Conservation (phyloP, 1,140 invertebrate genomes). For the Penaeus japonicus region DNA sequence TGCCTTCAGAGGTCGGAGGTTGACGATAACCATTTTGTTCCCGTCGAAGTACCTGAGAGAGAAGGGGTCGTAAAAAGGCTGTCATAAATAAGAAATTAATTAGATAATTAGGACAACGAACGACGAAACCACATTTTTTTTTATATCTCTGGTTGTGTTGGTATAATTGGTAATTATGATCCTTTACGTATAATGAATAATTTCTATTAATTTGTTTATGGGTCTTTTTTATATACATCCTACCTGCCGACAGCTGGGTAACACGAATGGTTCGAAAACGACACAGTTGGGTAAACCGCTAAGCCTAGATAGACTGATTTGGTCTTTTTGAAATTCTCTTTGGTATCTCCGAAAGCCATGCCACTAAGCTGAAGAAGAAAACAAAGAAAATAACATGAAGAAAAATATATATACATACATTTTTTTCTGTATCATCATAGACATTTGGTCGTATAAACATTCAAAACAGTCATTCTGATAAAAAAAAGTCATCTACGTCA, state of each 20-base stretch:
- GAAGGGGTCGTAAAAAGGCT: not conserved
- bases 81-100: not conserved
- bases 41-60: conserved; percentile 79
- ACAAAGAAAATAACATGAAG: not conserved
- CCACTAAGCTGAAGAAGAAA: conserved; percentile 48
- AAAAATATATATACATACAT: conserved; percentile 3
- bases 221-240: too few species aligned
- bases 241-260: conserved; percentile 86
- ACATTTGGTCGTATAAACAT: not conserved
- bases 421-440: not conserved
- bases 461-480: not conserved
- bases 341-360: conserved; percentile 32
- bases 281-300: conserved; percentile 84
- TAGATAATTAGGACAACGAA: not conserved
- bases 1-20: conserved; percentile 76
- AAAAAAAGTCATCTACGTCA: too few species aligned
- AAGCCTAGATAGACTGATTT: conserved; percentile 79
- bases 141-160: too few species aligned
- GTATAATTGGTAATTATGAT: too few species aligned
- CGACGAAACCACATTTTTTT: too few species aligned
- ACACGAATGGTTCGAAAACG: conserved; percentile 93
- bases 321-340: conserved; percentile 38
- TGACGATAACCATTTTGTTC: conserved; percentile 78
- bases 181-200: too few species aligned
- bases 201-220: too few species aligned